These are phyloP conservation scores for Pseudolycoriella hygida DNA, from an alignment of 2,888 invertebrate species.

Conservation along the genomic window DNA sequence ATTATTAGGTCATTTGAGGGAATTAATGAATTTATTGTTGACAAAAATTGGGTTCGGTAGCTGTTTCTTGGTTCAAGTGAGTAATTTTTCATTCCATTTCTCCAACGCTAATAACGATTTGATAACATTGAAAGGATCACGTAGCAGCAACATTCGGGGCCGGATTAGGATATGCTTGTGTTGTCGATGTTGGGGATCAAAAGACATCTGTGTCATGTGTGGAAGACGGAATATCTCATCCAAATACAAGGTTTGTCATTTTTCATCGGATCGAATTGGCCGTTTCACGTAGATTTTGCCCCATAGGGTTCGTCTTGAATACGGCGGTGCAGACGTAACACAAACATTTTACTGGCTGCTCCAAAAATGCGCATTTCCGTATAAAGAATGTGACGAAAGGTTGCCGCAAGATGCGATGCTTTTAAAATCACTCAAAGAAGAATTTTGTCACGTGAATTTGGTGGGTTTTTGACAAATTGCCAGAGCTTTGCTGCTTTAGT, in stretches of 20 bases:
- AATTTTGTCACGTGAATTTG: slow-evolving; percentile 79
- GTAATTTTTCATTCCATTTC: neutral
- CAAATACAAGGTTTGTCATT: slow-evolving; percentile 45
- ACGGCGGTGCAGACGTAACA: slow-evolving; percentile 83
- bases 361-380: slow-evolving; percentile 80
- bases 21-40: slow-evolving; percentile 62
- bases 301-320: slow-evolving; percentile 45
- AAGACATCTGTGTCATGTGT: slow-evolving; percentile 92
- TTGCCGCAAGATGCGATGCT: slow-evolving; percentile 61
- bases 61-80: slow-evolving; percentile 31
- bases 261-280: slow-evolving; percentile 1
- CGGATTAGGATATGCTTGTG: slow-evolving; percentile 73
- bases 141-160: slow-evolving; percentile 75
- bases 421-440: slow-evolving; percentile 70
- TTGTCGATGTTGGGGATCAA: slow-evolving; percentile 89
- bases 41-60: slow-evolving; percentile 70
- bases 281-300: neutral
- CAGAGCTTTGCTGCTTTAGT: too few species aligned
- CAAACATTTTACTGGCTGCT: slow-evolving; percentile 77
- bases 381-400: slow-evolving; percentile 58
- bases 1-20: slow-evolving; percentile 55
- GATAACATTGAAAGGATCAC: slow-evolving; percentile 41
- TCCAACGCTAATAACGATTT: slow-evolving; percentile 9
- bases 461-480: slow-evolving; percentile 21
- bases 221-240: slow-evolving; percentile 88